phyloP scores from a whole-genome alignment of 2,888 invertebrate species.

The Nezara viridula region DNA sequence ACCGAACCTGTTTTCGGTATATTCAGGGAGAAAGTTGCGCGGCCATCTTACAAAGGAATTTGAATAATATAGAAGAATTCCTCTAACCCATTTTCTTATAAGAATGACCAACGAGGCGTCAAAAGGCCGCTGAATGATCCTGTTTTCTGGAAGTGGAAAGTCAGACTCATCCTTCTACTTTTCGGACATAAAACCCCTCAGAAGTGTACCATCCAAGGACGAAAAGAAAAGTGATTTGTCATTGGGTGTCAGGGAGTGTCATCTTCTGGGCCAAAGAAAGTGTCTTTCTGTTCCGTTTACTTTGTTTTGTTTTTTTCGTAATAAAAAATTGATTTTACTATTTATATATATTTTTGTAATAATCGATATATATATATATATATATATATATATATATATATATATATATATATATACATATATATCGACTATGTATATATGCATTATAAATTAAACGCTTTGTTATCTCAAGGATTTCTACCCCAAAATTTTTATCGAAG shows the following conservation, averaged over 20 bases:
- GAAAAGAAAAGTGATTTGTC: conserved; percentile 23
- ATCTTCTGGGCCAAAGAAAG: background rate
- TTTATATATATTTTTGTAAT: background rate
- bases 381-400: no score
- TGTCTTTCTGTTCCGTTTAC: background rate
- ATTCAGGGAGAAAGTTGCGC: background rate
- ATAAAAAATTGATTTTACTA: no score
- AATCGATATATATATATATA: no score
- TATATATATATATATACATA: no score
- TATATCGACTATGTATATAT: no score
- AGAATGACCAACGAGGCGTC: background rate
- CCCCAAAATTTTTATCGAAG: no score
- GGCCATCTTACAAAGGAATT: background rate
- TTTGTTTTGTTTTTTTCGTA: background rate
- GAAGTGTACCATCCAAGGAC: background rate
- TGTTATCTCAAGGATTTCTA: no score
- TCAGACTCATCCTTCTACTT: background rate
- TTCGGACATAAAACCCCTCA: background rate
- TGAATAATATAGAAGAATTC: conserved; percentile 8
- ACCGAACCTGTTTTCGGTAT: background rate
- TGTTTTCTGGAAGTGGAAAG: background rate
- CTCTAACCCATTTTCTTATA: background rate
- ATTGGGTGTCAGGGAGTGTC: background rate
- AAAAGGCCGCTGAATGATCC: background rate
- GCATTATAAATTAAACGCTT: no score